A percentile compares a stretch with the other conserved stretches of the same genome.
Evolutionary conservation across 2,797 vertebrate species (phyloP).

Genomic region (Myotis daubentonii): DNA sequence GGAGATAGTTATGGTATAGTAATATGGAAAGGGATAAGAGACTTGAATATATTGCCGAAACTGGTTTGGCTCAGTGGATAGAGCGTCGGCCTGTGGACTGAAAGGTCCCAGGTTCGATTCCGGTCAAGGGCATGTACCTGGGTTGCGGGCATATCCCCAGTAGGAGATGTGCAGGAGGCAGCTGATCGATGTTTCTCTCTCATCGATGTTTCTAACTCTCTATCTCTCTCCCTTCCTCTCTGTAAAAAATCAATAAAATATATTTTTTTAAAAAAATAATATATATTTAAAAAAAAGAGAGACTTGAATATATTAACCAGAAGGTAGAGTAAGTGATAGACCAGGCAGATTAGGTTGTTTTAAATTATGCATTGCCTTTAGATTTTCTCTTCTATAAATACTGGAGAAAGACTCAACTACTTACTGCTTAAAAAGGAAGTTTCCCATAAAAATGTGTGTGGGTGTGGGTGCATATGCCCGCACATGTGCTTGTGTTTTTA

Average conservation of each 20-base stretch:
- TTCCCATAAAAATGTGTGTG: constrained; percentile 51
- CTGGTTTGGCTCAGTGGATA: too few species aligned
- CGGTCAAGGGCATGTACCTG: too few species aligned
- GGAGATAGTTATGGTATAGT: neutral
- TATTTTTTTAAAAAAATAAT: too few species aligned
- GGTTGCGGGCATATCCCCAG: too few species aligned
- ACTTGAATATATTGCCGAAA: neutral
- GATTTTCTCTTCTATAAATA: constrained; percentile 4
- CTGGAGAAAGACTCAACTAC: neutral
- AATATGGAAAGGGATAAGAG: neutral
- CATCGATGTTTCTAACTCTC: too few species aligned
- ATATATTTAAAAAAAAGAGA: too few species aligned
- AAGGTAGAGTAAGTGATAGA: neutral
- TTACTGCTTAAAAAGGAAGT: constrained; percentile 37
- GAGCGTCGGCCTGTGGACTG: too few species aligned
- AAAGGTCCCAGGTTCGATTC: too few species aligned
- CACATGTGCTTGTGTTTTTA: neutral
- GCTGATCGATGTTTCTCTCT: too few species aligned
- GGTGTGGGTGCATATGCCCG: neutral
- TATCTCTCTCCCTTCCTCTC: too few species aligned
- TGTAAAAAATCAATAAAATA: too few species aligned
- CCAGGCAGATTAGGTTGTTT: neutral
- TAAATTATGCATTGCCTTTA: constrained; percentile 8
- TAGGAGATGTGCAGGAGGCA: too few species aligned
- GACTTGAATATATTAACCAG: neutral